Conservation (phyloP, 1,140 invertebrate species). For the Panulirus ornatus region DNA sequence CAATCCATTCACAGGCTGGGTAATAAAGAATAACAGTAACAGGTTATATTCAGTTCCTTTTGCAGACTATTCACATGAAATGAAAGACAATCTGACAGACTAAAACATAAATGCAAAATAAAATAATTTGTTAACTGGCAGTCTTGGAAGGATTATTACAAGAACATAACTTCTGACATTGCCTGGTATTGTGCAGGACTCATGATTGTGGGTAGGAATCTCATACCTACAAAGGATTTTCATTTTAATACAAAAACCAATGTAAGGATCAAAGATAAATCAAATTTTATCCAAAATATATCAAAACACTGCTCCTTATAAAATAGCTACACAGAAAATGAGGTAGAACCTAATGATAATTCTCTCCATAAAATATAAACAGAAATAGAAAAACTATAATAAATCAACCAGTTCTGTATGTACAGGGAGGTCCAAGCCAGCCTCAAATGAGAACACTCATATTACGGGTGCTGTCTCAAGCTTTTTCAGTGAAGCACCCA, state of each 20-base stretch:
- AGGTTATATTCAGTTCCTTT: conserved; percentile 9
- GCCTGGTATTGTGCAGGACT: conserved; percentile 15
- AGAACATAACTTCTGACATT: conserved; percentile 16
- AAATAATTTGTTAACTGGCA: conserved; percentile 12
- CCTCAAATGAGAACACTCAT: conserved; percentile 33
- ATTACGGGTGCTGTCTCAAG: not conserved
- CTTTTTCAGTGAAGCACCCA: conserved; percentile 51
- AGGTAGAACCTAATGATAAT: conserved; percentile 65
- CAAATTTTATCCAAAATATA: conserved; percentile 3
- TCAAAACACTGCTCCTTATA: conserved; percentile 34
- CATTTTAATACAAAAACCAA: not conserved
- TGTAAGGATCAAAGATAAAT: too few species aligned
- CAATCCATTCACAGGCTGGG: not conserved
- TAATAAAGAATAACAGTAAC: not conserved
- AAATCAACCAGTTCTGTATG: conserved; percentile 42
- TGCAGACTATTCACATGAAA: conserved; percentile 29
- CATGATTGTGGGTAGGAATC: not conserved
- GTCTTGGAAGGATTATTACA: not conserved
- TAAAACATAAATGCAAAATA: conserved; percentile 29
- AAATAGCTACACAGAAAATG: conserved; percentile 46
- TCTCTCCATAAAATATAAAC: conserved; percentile 56
- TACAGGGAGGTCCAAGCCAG: conserved; percentile 65
- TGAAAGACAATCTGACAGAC: conserved; percentile 6
- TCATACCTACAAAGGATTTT: not conserved
- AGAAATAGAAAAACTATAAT: conserved; percentile 37